phyloP scores from a whole-genome alignment of 2,888 invertebrate genomes.

The Harpagoxenus sublaevis region DNA sequence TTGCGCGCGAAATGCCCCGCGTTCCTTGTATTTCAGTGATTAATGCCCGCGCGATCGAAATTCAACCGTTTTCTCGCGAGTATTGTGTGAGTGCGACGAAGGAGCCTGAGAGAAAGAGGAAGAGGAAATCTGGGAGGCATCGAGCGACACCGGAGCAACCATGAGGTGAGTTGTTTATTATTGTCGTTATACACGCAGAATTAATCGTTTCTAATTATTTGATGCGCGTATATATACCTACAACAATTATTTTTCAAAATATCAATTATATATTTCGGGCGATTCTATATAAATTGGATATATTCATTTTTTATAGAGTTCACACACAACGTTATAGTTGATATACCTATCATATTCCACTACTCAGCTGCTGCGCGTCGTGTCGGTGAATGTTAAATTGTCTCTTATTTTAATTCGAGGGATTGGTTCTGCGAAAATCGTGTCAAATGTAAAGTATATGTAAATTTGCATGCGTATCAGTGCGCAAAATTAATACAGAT shows the following conservation, averaged over 20 bases:
- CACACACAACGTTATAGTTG: neutral
- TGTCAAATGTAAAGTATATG: neutral
- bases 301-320: neutral
- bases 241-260: neutral
- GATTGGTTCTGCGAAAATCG: neutral
- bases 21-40: neutral
- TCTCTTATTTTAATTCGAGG: constrained; percentile 1
- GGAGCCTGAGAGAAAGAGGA: neutral
- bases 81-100: neutral
- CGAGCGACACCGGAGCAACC: neutral
- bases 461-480: neutral
- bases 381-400: neutral
- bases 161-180: neutral
- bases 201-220: neutral
- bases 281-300: neutral
- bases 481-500: neutral
- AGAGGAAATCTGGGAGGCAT: neutral
- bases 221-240: neutral
- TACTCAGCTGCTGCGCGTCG: neutral
- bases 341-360: neutral
- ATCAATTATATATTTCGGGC: neutral
- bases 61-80: neutral
- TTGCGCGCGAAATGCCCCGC: neutral
- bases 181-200: neutral
- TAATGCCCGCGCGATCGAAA: neutral